phyloP scores from a whole-genome alignment of 2,113 vertebrate species.

The Epinephelus fuscoguttatus region DNA sequence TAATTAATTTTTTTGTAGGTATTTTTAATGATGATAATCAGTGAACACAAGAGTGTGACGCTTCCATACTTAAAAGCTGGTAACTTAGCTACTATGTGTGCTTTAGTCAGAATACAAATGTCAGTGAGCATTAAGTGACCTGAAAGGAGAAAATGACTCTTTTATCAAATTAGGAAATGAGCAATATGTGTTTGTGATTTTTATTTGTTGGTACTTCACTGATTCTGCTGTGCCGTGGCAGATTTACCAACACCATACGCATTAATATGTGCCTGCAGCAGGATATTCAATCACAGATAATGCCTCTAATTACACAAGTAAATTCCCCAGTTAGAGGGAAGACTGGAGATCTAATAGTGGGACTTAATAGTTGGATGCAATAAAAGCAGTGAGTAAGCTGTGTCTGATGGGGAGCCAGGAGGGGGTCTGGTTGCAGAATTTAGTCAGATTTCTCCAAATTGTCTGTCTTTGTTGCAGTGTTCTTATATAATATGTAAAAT shows the following conservation, averaged over 20 bases:
- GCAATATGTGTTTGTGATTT: background rate
- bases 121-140: background rate
- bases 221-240: background rate
- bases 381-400: slow-evolving; percentile 21
- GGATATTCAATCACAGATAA: slow-evolving; percentile 32
- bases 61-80: background rate
- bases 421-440: background rate
- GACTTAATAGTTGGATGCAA: slow-evolving; percentile 12
- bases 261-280: slow-evolving; percentile 5
- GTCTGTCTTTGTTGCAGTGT: background rate
- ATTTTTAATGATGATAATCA: background rate
- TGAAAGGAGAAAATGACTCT: background rate
- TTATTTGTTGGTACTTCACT: background rate
- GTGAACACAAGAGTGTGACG: background rate
- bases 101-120: background rate
- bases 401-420: slow-evolving; percentile 14
- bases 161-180: slow-evolving; percentile 7
- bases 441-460: background rate
- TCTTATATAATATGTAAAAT: background rate
- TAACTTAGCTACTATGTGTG: background rate
- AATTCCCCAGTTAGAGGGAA: slow-evolving; percentile 8
- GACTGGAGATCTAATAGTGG: slow-evolving; percentile 19
- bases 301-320: slow-evolving; percentile 27
- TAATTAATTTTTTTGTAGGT: background rate
- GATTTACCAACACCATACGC: background rate